Conservation (phyloP, 2,113 vertebrate species). For the Cacatua alba region DNA sequence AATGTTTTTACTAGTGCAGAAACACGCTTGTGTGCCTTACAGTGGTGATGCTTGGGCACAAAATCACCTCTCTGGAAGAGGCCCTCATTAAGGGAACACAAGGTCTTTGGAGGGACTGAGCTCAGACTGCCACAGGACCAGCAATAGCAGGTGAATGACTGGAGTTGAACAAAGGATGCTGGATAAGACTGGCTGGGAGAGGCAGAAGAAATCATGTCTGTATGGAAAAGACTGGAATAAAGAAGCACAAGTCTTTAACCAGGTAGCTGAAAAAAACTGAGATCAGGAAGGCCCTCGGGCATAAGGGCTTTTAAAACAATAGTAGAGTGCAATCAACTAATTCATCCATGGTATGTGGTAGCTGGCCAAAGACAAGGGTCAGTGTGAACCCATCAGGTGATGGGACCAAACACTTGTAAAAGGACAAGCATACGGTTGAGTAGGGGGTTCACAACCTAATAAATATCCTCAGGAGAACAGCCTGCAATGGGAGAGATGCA, state of each 20-base stretch:
- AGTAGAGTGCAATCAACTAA: background rate
- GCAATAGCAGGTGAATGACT: background rate
- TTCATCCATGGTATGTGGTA: background rate
- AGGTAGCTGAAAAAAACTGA: background rate
- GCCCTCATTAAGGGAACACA: background rate
- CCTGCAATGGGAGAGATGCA: background rate
- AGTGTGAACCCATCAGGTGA: background rate
- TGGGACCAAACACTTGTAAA: background rate
- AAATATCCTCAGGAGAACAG: background rate
- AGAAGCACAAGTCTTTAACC: background rate
- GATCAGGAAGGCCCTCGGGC: background rate
- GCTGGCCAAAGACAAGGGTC: background rate
- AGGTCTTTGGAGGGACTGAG: background rate
- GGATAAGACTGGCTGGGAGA: background rate
- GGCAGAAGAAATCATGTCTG: background rate
- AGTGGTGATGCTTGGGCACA: fast-evolving
- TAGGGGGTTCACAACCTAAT: background rate
- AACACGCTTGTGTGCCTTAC: fast-evolving
- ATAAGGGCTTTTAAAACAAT: background rate
- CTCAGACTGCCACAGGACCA: background rate
- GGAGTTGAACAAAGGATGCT: too few relatives aligned
- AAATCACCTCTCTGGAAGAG: background rate
- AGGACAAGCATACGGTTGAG: background rate
- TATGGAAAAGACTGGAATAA: background rate
- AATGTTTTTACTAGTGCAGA: background rate